Percentiles rank a stretch among this genome's conserved stretches.
phyloP scores from a whole-genome alignment of 2,888 invertebrate species.

The Mesorhabditis belari region DNA sequence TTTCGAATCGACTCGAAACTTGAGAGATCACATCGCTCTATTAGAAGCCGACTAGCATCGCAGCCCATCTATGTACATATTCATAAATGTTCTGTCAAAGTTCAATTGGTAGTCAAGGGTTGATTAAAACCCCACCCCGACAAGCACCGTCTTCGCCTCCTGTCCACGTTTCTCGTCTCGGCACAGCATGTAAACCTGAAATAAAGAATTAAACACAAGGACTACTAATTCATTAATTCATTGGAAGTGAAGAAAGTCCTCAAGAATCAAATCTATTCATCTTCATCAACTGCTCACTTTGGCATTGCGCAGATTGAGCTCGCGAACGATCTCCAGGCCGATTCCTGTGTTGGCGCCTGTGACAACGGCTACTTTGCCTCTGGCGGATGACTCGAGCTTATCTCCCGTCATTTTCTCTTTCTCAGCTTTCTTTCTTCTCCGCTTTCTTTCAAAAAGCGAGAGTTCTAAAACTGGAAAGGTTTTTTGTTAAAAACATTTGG shows the following conservation, averaged over 20 bases:
- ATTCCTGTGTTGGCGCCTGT: constrained; percentile 89
- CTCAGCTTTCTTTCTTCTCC: too few species aligned
- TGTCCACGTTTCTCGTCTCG: constrained; percentile 36
- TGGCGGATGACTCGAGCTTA: too few species aligned
- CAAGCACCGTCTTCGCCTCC: constrained; percentile 34
- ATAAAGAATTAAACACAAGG: neutral
- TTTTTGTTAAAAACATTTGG: too few species aligned
- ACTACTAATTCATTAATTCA: neutral
- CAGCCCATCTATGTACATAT: constrained; percentile 49
- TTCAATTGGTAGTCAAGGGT: too few species aligned
- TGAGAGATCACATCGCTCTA: constrained; percentile 42
- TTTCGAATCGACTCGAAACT: constrained; percentile 38
- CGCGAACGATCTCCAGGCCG: constrained; percentile 58
- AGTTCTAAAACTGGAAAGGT: too few species aligned
- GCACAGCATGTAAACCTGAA: constrained; percentile 48
- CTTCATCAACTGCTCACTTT: constrained; percentile 25
- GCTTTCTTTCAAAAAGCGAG: too few species aligned
- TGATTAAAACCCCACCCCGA: constrained; percentile 12
- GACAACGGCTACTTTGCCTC: constrained; percentile 74
- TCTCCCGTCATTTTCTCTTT: too few species aligned
- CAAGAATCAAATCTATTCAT: too few species aligned
- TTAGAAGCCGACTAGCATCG: constrained; percentile 43
- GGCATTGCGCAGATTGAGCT: constrained; percentile 43
- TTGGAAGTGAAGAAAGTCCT: neutral
- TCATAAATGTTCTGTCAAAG: too few species aligned